These are phyloP conservation scores for Mustela lutreola DNA, from an alignment of 2,113 vertebrate species.

Conservation along the genomic window DNA sequence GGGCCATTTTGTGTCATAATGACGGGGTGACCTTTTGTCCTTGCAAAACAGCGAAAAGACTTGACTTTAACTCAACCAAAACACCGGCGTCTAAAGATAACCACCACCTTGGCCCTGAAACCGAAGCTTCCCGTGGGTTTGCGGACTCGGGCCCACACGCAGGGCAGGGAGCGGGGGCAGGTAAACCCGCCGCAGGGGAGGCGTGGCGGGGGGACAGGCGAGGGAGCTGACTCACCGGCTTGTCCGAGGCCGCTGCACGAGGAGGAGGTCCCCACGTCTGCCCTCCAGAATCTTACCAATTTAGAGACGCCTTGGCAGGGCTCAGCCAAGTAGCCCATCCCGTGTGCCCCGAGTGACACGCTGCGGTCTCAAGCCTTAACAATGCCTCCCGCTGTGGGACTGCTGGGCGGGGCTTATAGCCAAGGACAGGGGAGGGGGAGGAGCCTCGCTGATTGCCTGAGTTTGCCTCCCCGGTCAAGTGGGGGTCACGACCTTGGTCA, in stretches of 20 bases:
- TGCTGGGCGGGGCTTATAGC: background rate
- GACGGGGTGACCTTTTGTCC: background rate
- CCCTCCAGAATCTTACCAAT: background rate
- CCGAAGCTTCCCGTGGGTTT: background rate
- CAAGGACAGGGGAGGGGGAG: background rate
- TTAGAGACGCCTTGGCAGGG: background rate
- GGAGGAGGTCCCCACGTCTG: background rate
- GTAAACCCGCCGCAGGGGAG: rapidly evolving
- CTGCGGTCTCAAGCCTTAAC: background rate
- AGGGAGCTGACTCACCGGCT: background rate
- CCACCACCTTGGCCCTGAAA: background rate
- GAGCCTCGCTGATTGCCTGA: background rate
- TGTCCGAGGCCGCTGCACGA: background rate
- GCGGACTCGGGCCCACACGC: rapidly evolving
- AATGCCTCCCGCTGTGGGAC: background rate
- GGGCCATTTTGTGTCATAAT: background rate
- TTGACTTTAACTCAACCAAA: conserved; percentile 28
- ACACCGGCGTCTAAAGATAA: background rate
- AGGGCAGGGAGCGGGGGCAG: background rate
- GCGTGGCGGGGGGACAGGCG: background rate
- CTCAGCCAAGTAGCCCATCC: background rate
- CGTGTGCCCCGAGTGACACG: background rate
- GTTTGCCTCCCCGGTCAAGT: background rate
- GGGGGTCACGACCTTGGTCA: background rate
- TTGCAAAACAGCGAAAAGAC: background rate